Evolutionary conservation across 2,113 vertebrate genomes (phyloP).

Genomic region (Thomomys bottae): DNA sequence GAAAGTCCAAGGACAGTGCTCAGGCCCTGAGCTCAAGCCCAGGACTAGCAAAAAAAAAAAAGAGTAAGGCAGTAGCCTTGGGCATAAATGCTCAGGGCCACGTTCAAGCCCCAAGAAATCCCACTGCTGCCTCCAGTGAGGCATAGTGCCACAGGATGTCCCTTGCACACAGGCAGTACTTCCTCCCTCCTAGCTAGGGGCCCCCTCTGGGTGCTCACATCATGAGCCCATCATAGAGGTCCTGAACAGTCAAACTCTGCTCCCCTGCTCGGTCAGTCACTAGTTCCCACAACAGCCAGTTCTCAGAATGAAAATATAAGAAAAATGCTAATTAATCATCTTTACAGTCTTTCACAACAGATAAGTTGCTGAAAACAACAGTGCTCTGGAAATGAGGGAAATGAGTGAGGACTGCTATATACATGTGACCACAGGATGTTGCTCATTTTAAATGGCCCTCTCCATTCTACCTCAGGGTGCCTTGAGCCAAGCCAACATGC

Average conservation of each 20-base stretch:
- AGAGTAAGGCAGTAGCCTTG: no score
- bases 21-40: no score
- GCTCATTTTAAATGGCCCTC: not conserved
- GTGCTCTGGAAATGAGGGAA: not conserved
- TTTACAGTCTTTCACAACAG: slow-evolving; percentile 34
- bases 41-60: no score
- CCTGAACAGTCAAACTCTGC: not conserved
- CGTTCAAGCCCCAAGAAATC: not conserved
- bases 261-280: not conserved
- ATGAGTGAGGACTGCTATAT: not conserved
- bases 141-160: no score
- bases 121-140: not conserved
- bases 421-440: not conserved
- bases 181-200: not conserved
- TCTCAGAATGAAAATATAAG: not conserved
- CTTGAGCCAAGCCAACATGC: not conserved
- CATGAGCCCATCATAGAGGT: not conserved
- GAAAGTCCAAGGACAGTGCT: no score
- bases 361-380: not conserved
- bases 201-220: not conserved
- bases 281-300: not conserved
- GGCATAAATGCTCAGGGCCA: no score
- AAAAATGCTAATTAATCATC: not conserved
- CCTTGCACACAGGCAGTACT: accelerated
- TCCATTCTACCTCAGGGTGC: not conserved